phyloP scores from a whole-genome alignment of 2,113 vertebrate species.

The Toxostoma redivivum region DNA sequence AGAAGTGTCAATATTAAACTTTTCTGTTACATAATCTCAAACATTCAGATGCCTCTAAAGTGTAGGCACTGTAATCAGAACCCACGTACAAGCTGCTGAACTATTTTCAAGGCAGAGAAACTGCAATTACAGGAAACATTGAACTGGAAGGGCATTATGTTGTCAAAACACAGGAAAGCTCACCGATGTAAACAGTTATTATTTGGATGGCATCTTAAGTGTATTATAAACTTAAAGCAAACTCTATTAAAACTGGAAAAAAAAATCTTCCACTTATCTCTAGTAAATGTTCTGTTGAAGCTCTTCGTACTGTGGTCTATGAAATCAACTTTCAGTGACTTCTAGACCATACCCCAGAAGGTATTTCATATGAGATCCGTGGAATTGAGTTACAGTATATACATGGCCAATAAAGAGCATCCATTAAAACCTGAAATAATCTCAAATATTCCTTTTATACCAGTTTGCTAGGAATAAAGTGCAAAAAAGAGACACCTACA shows the following conservation, averaged over 20 bases:
- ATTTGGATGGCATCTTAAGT: background rate
- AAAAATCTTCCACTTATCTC: background rate
- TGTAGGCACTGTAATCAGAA: background rate
- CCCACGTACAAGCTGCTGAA: background rate
- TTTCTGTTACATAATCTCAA: background rate
- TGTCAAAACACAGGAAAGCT: background rate
- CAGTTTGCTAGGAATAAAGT: background rate
- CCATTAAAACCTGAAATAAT: slow-evolving; percentile 3
- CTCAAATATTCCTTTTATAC: background rate
- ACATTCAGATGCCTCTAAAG: background rate
- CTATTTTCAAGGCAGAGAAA: background rate
- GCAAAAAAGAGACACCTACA: slow-evolving; percentile 35
- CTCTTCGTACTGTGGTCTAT: background rate
- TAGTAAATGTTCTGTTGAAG: background rate
- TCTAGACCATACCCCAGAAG: background rate
- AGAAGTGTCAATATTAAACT: background rate
- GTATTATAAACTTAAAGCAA: background rate
- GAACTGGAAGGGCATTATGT: slow-evolving; percentile 63
- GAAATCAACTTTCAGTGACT: background rate
- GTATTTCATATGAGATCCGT: background rate
- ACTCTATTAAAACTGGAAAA: slow-evolving; percentile 72
- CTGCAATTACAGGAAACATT: background rate
- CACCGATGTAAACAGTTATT: background rate
- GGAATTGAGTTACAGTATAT: background rate
- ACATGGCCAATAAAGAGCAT: slow-evolving; percentile 8